Evolutionary conservation across 1,140 invertebrate species (phyloP), one percentile per base, ranked within the genome.

Genomic region (Zaprionus tsacasi): DNA sequence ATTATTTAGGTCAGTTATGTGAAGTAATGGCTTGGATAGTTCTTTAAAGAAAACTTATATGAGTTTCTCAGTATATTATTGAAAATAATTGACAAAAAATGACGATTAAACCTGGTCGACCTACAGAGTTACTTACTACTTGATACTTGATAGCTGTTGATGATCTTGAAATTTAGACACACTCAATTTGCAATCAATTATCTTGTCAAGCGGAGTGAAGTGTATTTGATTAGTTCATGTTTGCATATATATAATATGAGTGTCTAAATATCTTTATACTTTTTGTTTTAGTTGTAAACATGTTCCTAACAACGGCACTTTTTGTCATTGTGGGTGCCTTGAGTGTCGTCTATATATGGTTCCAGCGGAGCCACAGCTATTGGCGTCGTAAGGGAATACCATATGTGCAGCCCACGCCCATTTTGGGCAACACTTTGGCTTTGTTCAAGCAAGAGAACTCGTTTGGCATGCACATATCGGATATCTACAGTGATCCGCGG

Each of bases 301-400:
- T 90, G 86, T 82, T 36, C 4, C 45, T 90, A 33, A 90, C 86
- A 3, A 87, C 63, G 38, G 61, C 57, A 7, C 77, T 90, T 0
- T 56, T 91, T 12, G 12, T 82, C 1, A 67, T 90, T 52, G 79
- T 76, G 3, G 75, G 66, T 17, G 73, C 48, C 4, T 55, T 90
- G 27, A 52, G 68, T n/a, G 86, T 77, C 11, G 27, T 87, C 5
- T 90, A 80, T 4, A 3, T 70, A 11, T 90, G 86, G 86, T 86
- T 82, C 52, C 79, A 91, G 35, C 87, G 85, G 2, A 82, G 60
- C 35, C 89, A 90, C 27, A 69, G 57, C 25, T 92, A 91, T 55
- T 92, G 91, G 91, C 64, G 82, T n/a, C 85, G 91, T 7, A 81
- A 92, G 13, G 85, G 85, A 8, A 35, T 92, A 6, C 90, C 91